A percentile compares a stretch with the other conserved stretches of the same genome.
Evolutionary conservation across 2,113 vertebrate species (phyloP).

Genomic region (Prionailurus bengalensis): DNA sequence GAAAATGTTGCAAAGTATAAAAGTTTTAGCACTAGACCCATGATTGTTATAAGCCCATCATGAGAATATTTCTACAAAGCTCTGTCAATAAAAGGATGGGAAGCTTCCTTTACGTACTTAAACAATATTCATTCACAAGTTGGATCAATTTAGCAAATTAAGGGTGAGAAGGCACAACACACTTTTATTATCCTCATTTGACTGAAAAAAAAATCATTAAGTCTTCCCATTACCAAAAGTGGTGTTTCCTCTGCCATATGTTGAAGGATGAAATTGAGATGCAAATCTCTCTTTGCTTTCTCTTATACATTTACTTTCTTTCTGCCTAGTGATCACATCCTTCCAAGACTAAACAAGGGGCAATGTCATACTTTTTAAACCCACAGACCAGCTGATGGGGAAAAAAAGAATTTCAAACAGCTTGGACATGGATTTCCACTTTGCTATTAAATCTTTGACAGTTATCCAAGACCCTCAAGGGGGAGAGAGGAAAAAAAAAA

Average conservation of each 20-base stretch:
- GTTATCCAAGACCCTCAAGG: slow-evolving; percentile 48
- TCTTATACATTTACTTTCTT: not conserved
- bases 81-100: not conserved
- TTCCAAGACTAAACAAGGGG: not conserved
- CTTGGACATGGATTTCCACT: slow-evolving; percentile 57
- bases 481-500: not conserved
- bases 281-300: not conserved
- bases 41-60: not conserved
- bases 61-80: not conserved
- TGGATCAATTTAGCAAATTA: not conserved
- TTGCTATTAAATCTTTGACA: slow-evolving; percentile 68
- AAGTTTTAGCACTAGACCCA: not conserved
- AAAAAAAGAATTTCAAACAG: slow-evolving; percentile 40
- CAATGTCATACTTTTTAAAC: slow-evolving; percentile 50
- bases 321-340: not conserved
- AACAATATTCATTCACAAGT: not conserved
- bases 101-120: not conserved
- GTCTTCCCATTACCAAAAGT: not conserved
- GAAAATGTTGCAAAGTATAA: not conserved
- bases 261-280: not conserved
- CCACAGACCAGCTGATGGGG: not conserved
- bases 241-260: not conserved
- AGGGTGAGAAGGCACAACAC: not conserved
- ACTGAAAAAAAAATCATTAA: not conserved
- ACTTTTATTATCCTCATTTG: not conserved